A percentile compares a stretch with the other conserved stretches of the same genome.
Evolutionary conservation across 2,113 vertebrate genomes (phyloP).

Genomic region (Panurus biarmicus): DNA sequence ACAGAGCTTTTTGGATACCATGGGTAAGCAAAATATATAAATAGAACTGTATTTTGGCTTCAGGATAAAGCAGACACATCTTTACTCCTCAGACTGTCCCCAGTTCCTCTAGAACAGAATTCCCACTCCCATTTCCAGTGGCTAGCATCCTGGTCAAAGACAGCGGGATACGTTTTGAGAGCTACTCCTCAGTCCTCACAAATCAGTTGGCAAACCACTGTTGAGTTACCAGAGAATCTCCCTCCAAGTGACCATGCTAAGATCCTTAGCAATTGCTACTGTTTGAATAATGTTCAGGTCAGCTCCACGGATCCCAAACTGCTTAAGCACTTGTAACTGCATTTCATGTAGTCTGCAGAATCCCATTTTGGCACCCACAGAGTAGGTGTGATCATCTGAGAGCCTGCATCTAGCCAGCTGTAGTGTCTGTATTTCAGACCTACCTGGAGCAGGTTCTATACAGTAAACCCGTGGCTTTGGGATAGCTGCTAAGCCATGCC

Average conservation of each 20-base stretch:
- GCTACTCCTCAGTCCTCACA: neutral
- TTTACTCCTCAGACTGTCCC: neutral
- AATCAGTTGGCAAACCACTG: neutral
- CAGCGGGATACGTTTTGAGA: neutral
- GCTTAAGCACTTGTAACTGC: neutral
- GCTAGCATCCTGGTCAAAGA: neutral
- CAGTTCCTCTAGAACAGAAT: neutral
- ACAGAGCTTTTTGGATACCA: neutral
- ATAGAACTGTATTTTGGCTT: neutral
- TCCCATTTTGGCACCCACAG: neutral
- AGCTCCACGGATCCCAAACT: neutral
- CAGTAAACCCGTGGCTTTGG: constrained; percentile 39
- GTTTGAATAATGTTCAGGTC: neutral
- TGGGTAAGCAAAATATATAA: neutral
- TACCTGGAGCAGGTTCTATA: constrained; percentile 56
- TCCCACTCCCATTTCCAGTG: neutral
- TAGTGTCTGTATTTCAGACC: neutral
- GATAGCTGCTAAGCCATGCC: constrained; percentile 25
- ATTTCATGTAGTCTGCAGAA: neutral
- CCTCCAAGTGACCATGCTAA: neutral
- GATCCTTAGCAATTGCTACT: neutral
- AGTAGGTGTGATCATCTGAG: neutral
- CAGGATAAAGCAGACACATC: neutral
- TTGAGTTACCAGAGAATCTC: neutral
- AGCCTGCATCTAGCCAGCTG: constrained; percentile 18